Evolutionary conservation across 2,888 invertebrate species (phyloP), one percentile per base, ranked within the genome.

Genomic region (Tinea trinotella): DNA sequence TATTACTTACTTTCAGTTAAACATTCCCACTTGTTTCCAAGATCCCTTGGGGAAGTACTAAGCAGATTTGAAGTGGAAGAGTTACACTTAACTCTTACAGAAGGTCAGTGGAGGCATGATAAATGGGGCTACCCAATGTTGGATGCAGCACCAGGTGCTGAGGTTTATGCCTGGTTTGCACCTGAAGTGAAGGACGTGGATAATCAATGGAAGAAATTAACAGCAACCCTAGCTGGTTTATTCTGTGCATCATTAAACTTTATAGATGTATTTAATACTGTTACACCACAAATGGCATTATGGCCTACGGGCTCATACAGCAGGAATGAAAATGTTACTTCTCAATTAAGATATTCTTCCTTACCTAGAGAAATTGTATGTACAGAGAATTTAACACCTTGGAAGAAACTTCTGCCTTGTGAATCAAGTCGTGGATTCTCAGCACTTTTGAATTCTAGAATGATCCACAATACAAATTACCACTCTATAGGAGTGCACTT

Each of bases 331-430:
- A 75, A 89, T 67, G 73, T 88, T 64, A 77, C 88, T 61, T 85
- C 87, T 66, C 88, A 76, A 63, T 72, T 92, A 46, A 82, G 94
- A 63, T 98, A 98, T 82, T 93, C 98, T 0, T 92, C 95, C n/a
- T 75, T 99, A 57, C 97, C 99, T 0, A 88, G 96, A 59, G 99
- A 99, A 88, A 95, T 96, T 63, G 97, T 98, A 2, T 99, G 99
- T 70, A 99, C 99, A 0, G 99, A 99, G 84, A 99, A 99, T 84
- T 84, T 99, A 63, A 99, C 99, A 10, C 99, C 99, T 0, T 99
- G 98, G 94, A 97, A 97, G 67, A 99, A 99, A 72, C 83, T 99
- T 3, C 76, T 99, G 48, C 99, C 99, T 0, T 99, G 99, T 80
- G 94, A 94, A 74, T 92, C 93, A n/a, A 92, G 90, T 72, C 89